Conservation (phyloP, 2,797 vertebrate species). For the Onychomys leucogaster region DNA sequence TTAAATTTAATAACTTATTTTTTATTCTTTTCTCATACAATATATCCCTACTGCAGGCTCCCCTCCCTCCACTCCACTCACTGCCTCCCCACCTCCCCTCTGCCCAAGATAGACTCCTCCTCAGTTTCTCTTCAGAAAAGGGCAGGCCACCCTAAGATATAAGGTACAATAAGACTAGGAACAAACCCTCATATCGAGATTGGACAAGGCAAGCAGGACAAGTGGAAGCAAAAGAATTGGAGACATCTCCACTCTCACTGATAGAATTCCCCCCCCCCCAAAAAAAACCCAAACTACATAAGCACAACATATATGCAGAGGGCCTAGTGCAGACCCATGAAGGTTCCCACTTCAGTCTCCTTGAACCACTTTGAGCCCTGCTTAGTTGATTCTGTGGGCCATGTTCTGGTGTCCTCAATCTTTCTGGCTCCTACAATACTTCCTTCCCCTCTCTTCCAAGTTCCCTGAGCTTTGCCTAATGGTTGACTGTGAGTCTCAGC, state of each 20-base stretch:
- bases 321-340: neutral
- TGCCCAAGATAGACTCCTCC: neutral
- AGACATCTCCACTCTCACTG: too few relatives aligned
- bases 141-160: neutral
- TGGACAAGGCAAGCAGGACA: neutral
- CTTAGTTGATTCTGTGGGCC: neutral
- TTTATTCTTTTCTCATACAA: neutral
- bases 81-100: accelerated
- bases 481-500: neutral
- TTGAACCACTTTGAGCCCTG: neutral
- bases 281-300: neutral
- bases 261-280: neutral
- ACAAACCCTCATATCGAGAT: neutral
- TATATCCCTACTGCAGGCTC: neutral
- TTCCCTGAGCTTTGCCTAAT: neutral
- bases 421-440: neutral
- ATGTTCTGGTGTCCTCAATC: neutral
- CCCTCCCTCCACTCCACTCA: neutral
- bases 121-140: neutral
- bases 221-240: neutral
- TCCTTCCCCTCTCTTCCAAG: too few relatives aligned
- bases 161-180: neutral
- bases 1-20: neutral
- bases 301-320: neutral
- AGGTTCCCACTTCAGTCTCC: neutral